Base-by-base conservation (phyloP, 2,888 invertebrate species). In the Lymantria dispar region DNA sequence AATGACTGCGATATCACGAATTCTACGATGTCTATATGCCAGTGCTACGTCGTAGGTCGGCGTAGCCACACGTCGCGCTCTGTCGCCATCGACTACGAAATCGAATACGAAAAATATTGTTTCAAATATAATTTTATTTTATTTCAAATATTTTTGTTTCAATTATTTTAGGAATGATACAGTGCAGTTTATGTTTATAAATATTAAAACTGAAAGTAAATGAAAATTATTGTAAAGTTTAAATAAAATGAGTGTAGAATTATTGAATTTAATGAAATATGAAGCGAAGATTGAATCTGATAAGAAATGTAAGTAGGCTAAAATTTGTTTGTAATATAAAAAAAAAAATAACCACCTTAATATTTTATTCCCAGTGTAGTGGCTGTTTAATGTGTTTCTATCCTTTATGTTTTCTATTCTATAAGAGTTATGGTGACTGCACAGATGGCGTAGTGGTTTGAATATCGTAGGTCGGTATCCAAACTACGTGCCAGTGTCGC, bases 31-130 rank as follows among this genome's bases (percentile, higher is more conserved):
- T 38, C 44, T 47, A 65, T 70, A 69, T 73, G 74, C 65, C 87
- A 90, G 89, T 90, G 83, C 86, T 87, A 86, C 88, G 83, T 62
- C 85, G 87, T 81, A 82, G 81, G 68, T 72, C 78, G 74, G 67
- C 81, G 85, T 80, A 83, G 86, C 76, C 76, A 76, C 81, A 83
- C 87, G 89, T 72, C 72, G 73, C 74, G 74, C 72, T 64, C 62
- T 64, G 62, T 67, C 69, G 61, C 54, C 43, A 57, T 59, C 56
- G 50, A 65, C 64, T 70, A 72, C 81, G 78, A 77, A 60, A 72
- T 72, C 52, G 12, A 63, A 70, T 55, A 79, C 84, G 81, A 74
- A 59, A 68, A 52, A 51, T 47, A 50, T 45, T 40, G 56, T 66
- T 58, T 52, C 36, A 37, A 52, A 52, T 42, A 47, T 50, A 53